Conservation (phyloP, 2,797 vertebrate genomes). For the Molossus alvarezi region DNA sequence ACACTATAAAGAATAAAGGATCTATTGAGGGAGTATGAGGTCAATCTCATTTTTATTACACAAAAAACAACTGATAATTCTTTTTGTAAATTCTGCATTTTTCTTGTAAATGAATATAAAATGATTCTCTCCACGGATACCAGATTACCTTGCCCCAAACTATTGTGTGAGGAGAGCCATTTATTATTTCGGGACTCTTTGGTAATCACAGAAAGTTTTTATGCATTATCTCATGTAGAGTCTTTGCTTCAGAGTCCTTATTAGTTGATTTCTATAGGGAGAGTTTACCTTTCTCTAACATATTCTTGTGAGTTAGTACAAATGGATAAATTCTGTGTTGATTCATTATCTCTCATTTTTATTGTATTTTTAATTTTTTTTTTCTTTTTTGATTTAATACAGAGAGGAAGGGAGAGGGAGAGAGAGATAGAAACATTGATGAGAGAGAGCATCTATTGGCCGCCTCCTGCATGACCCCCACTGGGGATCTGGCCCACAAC, state of each 20-base stretch:
- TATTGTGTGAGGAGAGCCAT: background rate
- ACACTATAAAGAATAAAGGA: background rate
- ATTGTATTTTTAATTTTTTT: too few relatives aligned
- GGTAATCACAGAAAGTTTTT: background rate
- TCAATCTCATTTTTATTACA: background rate
- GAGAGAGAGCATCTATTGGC: too few relatives aligned
- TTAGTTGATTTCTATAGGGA: background rate
- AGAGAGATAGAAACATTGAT: too few relatives aligned
- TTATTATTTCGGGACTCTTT: background rate
- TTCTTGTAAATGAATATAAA: background rate
- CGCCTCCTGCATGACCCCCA: too few relatives aligned
- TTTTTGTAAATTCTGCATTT: background rate
- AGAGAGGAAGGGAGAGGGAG: too few relatives aligned
- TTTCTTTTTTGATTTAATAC: too few relatives aligned
- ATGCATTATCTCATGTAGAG: background rate
- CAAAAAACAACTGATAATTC: background rate
- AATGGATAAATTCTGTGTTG: background rate
- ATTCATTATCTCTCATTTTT: background rate
- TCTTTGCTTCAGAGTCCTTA: background rate
- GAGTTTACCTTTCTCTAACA: background rate
- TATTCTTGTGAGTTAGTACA: background rate
- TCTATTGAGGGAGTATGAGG: background rate
- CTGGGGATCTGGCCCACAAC: too few relatives aligned
- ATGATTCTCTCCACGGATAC: background rate
- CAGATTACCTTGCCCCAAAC: background rate